A percentile compares a stretch with the other conserved stretches of the same genome.
Conservation (phyloP, 2,113 vertebrate genomes). For the Dolichallabes microphthalmus region DNA sequence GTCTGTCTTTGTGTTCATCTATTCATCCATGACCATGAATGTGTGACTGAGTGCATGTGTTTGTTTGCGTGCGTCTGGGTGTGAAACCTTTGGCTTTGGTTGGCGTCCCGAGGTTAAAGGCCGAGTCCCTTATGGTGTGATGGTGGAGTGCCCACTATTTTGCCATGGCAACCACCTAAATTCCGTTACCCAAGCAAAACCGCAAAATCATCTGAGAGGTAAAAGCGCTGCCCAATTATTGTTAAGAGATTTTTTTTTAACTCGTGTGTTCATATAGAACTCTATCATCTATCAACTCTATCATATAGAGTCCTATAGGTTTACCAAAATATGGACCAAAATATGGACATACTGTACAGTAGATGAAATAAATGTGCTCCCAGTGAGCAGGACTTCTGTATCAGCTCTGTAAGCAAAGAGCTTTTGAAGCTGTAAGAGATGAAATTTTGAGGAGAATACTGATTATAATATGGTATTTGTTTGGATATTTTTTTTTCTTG, state of each 20-base stretch:
- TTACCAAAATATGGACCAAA: not conserved
- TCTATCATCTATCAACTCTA: no score
- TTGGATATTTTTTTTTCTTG: not conserved
- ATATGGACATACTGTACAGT: not conserved
- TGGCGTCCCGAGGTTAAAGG: constrained; percentile 37
- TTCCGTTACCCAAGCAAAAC: constrained; percentile 29
- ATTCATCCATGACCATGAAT: constrained; percentile 26
- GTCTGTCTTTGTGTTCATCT: not conserved
- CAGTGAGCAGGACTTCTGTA: not conserved
- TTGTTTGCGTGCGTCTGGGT: constrained; percentile 47
- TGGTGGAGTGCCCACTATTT: constrained; percentile 22
- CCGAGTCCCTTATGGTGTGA: constrained; percentile 36
- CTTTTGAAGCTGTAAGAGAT: not conserved
- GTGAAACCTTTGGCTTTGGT: constrained; percentile 26
- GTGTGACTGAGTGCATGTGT: constrained; percentile 46
- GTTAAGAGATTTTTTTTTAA: not conserved
- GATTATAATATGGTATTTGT: not conserved
- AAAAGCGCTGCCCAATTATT: not conserved
- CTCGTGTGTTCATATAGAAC: no score
- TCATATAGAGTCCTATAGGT: not conserved
- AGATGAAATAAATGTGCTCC: not conserved
- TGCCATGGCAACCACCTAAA: constrained; percentile 43
- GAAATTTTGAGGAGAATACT: not conserved
- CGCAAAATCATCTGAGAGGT: constrained; percentile 15
- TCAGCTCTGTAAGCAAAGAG: not conserved